phyloP scores from a whole-genome alignment of 2,888 invertebrate genomes.

The Caenorhabditis sinica region DNA sequence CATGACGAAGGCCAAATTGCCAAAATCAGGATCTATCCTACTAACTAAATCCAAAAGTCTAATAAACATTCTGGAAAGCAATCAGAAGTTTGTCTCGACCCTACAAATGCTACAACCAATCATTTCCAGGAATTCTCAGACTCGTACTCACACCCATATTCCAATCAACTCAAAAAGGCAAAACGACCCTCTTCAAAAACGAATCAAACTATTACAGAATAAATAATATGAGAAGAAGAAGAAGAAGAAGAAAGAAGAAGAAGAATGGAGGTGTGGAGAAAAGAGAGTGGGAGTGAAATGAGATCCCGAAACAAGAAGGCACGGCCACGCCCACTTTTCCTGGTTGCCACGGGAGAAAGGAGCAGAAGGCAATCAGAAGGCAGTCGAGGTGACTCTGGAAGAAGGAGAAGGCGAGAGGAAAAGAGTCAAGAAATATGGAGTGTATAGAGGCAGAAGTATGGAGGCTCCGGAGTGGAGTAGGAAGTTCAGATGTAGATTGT shows the following conservation, averaged over 20 bases:
- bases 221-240: neutral
- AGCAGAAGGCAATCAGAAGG: slow-evolving; percentile 5
- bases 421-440: neutral
- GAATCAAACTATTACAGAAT: slow-evolving; percentile 11
- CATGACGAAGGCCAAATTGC: too few relatives aligned
- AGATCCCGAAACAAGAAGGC: slow-evolving; percentile 36
- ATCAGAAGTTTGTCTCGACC: slow-evolving; percentile 3
- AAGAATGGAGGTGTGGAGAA: neutral
- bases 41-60: neutral
- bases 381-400: neutral
- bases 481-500: too few relatives aligned
- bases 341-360: slow-evolving; percentile 39
- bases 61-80: neutral
- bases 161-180: slow-evolving; percentile 10
- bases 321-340: slow-evolving; percentile 42
- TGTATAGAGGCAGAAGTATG: neutral
- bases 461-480: neutral
- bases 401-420: neutral
- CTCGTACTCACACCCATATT: neutral
- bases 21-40: too few relatives aligned
- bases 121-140: neutral
- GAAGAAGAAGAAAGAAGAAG: neutral
- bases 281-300: slow-evolving; percentile 10
- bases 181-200: neutral
- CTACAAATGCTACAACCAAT: neutral